A percentile compares a stretch with the other conserved stretches of the same genome.
These are phyloP conservation scores for Amiota communis DNA, from an alignment of 2,888 invertebrate genomes.

Conservation along the genomic window DNA sequence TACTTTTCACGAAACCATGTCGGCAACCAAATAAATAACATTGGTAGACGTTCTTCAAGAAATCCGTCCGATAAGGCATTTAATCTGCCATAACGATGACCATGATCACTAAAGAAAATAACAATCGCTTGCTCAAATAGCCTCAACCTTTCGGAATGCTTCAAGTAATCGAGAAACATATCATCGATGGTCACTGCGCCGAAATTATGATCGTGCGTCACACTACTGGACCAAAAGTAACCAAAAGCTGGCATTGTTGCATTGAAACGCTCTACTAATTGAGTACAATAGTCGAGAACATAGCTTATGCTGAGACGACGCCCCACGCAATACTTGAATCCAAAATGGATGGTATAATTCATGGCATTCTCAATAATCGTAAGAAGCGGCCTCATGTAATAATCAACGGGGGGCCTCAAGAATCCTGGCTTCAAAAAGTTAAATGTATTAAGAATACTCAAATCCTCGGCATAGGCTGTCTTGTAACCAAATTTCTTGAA, in stretches of 20 bases:
- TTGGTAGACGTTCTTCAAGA: slow-evolving; percentile 83
- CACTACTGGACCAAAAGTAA: slow-evolving; percentile 82
- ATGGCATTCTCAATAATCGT: slow-evolving; percentile 76
- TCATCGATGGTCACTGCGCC: slow-evolving; percentile 78
- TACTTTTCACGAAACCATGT: slow-evolving; percentile 76
- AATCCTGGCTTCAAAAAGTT: slow-evolving; percentile 82
- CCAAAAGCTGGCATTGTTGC: slow-evolving; percentile 77
- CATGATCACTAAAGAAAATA: slow-evolving; percentile 83
- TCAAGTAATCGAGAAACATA: slow-evolving; percentile 76
- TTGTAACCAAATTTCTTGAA: slow-evolving; percentile 80
- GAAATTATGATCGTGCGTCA: slow-evolving; percentile 80
- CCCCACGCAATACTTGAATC: slow-evolving; percentile 75
- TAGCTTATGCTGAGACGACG: slow-evolving; percentile 77
- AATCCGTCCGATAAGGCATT: slow-evolving; percentile 79
- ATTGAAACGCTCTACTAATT: slow-evolving; percentile 77
- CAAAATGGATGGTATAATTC: slow-evolving; percentile 11
- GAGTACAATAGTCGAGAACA: slow-evolving; percentile 78
- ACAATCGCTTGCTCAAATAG: slow-evolving; percentile 78
- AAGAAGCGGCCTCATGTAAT: slow-evolving; percentile 82
- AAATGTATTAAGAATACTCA: slow-evolving; percentile 74
- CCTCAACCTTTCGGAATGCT: slow-evolving; percentile 75
- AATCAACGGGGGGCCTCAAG: slow-evolving; percentile 81
- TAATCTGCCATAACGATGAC: slow-evolving; percentile 80
- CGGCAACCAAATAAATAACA: slow-evolving; percentile 80
- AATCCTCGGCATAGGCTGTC: slow-evolving; percentile 85